A percentile compares a stretch with the other conserved stretches of the same genome.
Conservation (phyloP, 2,888 invertebrate species). For the Hanleya hanleyi region DNA sequence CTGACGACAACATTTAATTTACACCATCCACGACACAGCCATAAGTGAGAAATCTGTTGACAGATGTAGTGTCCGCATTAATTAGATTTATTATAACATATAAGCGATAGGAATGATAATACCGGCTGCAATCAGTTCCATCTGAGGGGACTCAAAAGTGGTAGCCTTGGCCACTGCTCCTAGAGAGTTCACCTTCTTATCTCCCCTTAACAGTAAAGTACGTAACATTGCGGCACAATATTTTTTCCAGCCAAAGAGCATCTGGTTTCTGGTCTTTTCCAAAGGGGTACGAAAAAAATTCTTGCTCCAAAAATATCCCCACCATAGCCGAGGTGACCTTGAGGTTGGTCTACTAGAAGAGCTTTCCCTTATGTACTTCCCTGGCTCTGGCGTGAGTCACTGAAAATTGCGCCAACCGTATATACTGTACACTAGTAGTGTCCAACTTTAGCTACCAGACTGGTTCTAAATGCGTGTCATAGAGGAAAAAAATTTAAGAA, state of each 20-base stretch:
- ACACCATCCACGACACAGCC: no score
- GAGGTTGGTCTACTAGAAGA: not conserved
- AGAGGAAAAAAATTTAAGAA: not conserved
- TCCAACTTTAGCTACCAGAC: constrained; percentile 7
- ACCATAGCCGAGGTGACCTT: not conserved
- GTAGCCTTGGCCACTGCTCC: no score
- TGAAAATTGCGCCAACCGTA: constrained; percentile 1
- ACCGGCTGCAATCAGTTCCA: no score
- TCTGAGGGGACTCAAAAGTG: no score
- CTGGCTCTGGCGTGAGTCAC: not conserved
- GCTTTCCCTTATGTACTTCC: not conserved
- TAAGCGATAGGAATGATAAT: no score
- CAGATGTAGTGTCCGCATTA: no score
- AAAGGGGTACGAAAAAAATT: not conserved
- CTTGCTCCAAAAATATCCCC: not conserved
- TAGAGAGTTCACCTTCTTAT: not conserved
- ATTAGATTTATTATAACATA: no score
- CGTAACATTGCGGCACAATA: not conserved
- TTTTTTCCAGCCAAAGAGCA: not conserved
- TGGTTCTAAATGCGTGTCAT: not conserved
- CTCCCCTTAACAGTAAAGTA: not conserved
- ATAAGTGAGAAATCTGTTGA: no score
- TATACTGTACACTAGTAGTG: no score
- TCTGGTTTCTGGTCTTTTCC: not conserved
- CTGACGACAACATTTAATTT: no score